These are phyloP conservation scores for Cheilosia impressa DNA, from an alignment of 2,888 invertebrate species.

Conservation along the genomic window DNA sequence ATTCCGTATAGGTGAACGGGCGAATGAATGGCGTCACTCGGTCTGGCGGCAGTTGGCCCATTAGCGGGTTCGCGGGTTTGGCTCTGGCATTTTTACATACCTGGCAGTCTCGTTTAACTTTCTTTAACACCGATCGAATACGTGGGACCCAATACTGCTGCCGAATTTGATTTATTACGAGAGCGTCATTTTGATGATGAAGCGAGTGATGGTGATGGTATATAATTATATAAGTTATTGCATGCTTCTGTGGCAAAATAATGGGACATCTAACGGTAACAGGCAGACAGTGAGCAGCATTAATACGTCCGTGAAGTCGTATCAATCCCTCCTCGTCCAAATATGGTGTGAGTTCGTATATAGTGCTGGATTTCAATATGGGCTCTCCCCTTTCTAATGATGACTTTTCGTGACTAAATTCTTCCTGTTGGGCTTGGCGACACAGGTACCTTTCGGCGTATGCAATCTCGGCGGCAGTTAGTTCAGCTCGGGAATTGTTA, in stretches of 20 bases:
- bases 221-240: slow-evolving; percentile 15
- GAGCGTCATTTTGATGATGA: slow-evolving; percentile 41
- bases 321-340: background rate
- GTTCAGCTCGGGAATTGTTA: background rate
- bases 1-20: background rate
- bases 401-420: background rate
- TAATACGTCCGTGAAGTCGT: background rate
- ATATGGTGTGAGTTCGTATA: background rate
- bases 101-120: background rate
- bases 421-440: background rate
- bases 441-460: slow-evolving; percentile 3
- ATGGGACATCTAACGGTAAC: slow-evolving; percentile 7
- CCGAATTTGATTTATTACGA: slow-evolving; percentile 45
- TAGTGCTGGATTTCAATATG: background rate
- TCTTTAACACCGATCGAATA: slow-evolving; percentile 40
- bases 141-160: slow-evolving; percentile 35
- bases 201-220: background rate
- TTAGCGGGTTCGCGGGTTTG: background rate
- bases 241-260: slow-evolving; percentile 15
- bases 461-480: background rate
- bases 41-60: background rate
- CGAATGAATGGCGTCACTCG: background rate
- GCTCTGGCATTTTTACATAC: too few species aligned
- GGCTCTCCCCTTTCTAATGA: background rate
- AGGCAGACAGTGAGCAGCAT: slow-evolving; percentile 19